A percentile compares a stretch with the other conserved stretches of the same genome.
Conservation (phyloP, 1,140 invertebrate genomes). For the Drosophila hydei region DNA sequence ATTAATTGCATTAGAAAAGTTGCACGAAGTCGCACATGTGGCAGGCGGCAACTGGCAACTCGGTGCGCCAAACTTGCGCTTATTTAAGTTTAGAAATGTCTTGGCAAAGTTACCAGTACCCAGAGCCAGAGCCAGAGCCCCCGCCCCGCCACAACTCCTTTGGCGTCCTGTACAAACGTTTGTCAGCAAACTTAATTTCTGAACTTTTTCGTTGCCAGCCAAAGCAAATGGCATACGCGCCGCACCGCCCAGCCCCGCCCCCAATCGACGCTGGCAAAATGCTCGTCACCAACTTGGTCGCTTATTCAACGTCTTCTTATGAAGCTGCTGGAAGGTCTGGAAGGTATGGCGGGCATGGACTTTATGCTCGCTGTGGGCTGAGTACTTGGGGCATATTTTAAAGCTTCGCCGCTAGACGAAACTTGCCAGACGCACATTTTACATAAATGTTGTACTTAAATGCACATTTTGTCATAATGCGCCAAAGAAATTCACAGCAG, state of each 20-base stretch:
- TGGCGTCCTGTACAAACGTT: constrained; percentile 63
- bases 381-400: constrained; percentile 65
- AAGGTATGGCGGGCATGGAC: not conserved
- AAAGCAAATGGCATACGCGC: constrained; percentile 66
- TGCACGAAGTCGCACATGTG: constrained; percentile 73
- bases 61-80: constrained; percentile 66
- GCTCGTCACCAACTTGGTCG: constrained; percentile 65
- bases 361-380: not conserved
- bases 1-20: constrained; percentile 83
- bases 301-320: constrained; percentile 50
- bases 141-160: not conserved
- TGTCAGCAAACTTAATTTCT: constrained; percentile 82
- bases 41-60: constrained; percentile 43
- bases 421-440: constrained; percentile 80
- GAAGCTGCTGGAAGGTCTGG: not conserved
- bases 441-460: constrained; percentile 81
- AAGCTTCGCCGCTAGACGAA: constrained; percentile 49
- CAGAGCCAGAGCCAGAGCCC: not conserved
- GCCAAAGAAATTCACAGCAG: constrained; percentile 48
- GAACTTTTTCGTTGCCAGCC: constrained; percentile 65
- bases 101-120: constrained; percentile 53
- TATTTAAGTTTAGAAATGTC: constrained; percentile 82
- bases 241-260: not conserved
- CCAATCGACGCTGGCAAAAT: constrained; percentile 65
- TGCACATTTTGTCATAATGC: constrained; percentile 79